phyloP scores from a whole-genome alignment of 2,113 vertebrate genomes.

The Macquaria ambigua region DNA sequence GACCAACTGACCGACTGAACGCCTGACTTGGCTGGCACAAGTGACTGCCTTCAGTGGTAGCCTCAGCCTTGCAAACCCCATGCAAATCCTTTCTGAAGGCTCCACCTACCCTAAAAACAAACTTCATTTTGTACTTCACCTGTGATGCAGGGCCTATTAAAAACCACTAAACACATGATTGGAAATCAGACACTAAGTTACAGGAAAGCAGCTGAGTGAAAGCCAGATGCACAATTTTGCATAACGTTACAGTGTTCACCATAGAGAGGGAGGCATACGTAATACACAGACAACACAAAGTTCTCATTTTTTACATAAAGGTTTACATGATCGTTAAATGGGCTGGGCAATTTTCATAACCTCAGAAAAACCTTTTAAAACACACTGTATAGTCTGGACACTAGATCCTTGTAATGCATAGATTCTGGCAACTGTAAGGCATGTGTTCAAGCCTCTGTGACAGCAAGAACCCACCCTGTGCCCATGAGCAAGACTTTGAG shows the following conservation, averaged over 20 bases:
- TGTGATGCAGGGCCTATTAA: constrained; percentile 15
- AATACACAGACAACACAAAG: not conserved
- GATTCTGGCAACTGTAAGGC: not conserved
- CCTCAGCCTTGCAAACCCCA: constrained; percentile 59
- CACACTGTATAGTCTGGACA: not conserved
- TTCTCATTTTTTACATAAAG: constrained; percentile 4
- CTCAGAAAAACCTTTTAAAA: constrained; percentile 9
- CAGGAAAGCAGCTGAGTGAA: not conserved
- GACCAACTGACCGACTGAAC: constrained; percentile 21
- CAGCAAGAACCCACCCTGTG: not conserved
- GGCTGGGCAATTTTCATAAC: not conserved
- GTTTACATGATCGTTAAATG: not conserved
- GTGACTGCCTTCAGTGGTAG: not conserved
- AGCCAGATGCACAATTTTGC: constrained; percentile 8
- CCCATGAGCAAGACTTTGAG: not conserved
- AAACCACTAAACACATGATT: constrained; percentile 6
- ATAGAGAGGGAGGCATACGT: not conserved
- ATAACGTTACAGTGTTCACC: not conserved
- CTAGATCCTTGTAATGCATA: not conserved
- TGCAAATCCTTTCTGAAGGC: constrained; percentile 56
- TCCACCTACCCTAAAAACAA: constrained; percentile 22
- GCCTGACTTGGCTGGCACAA: not conserved
- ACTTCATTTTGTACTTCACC: constrained; percentile 5
- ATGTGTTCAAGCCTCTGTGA: not conserved
- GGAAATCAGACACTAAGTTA: not conserved